Evolutionary conservation across 2,113 vertebrate species (phyloP), one percentile per base, ranked within the genome.

Genomic region (Macaca nemestrina): DNA sequence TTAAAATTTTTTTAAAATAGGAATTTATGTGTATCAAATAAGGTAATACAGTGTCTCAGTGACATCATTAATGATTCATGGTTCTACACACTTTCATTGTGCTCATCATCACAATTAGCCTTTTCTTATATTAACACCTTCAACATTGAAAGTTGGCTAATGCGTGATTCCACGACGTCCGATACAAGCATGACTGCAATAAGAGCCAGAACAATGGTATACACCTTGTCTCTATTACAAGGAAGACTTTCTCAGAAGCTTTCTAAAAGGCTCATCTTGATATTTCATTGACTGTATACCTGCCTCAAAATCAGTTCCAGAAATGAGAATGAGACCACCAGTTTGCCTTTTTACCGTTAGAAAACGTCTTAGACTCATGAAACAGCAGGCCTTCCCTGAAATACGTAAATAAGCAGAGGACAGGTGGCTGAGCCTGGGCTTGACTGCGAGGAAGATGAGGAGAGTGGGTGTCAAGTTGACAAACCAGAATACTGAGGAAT

Each of bases 111-210:
- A 38, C 17, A 90, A 23, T 9, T 35, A 57, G n/a, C 8, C 3
- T 30, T 48, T 43, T 57, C 82, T 80, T 23, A 43, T 0, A 0
- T 32, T 13, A 11, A 8, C 7, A 2, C 32, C 32, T 64, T 50
- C 55, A 22, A 1, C 11, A 10, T 17, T 61, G 20, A 17, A 84
- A 35, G 32, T 30, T 18, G 50, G 10, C 16, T 35, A 14, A 1
- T 18, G 14, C 11, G 4, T 1, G 76, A 22, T 43, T 81, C 43
- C 25, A 43, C 10, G 23, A 23, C 6, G 0, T 32, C 9, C 30
- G 2, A 3, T 4, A 61, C 1, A 6, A 16, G 35, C 23, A 20
- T 2, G 38, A 48, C 3, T 6, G 8, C 18, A 14, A 0, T 0
- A 2, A 0, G 27, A 86, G 43, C 70, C 52, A 14, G 20, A 6